Conservation (phyloP, 1,140 invertebrate genomes). For the Eciton burchellii region DNA sequence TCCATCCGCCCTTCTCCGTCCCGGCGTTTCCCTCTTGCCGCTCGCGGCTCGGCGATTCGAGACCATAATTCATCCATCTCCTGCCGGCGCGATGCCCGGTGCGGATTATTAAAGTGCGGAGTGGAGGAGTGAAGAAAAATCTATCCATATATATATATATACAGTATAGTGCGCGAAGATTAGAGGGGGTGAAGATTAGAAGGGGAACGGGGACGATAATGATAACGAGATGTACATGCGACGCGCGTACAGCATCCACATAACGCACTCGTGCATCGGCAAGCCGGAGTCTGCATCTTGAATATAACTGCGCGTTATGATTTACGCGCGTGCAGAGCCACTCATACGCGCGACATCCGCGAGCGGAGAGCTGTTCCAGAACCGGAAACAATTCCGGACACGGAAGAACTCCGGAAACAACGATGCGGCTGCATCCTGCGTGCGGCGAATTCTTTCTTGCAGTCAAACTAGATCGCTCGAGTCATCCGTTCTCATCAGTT, state of each 20-base stretch:
- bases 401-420: too few relatives aligned
- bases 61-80: slow-evolving; percentile 59
- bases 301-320: slow-evolving; percentile 79
- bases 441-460: slow-evolving; percentile 9
- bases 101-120: slow-evolving; percentile 50
- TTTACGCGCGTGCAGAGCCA: slow-evolving; percentile 73
- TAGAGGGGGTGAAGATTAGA: too few relatives aligned
- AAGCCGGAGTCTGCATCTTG: slow-evolving; percentile 74
- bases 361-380: neutral
- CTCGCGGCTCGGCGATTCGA: slow-evolving; percentile 6
- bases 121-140: neutral
- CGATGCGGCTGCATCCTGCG: too few relatives aligned
- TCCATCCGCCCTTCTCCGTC: slow-evolving; percentile 6
- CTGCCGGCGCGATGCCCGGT: slow-evolving; percentile 21
- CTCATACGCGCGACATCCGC: slow-evolving; percentile 13
- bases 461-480: slow-evolving; percentile 56
- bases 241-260: neutral
- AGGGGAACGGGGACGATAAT: slow-evolving; percentile 45
- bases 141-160: slow-evolving; percentile 42
- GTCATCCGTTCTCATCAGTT: slow-evolving; percentile 60
- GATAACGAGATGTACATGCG: slow-evolving; percentile 12
- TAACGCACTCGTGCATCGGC: neutral
- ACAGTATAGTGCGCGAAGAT: neutral
- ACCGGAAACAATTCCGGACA: slow-evolving; percentile 4
- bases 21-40: too few relatives aligned